phyloP scores from a whole-genome alignment of 1,140 invertebrate species.

The Procambarus virginalis region DNA sequence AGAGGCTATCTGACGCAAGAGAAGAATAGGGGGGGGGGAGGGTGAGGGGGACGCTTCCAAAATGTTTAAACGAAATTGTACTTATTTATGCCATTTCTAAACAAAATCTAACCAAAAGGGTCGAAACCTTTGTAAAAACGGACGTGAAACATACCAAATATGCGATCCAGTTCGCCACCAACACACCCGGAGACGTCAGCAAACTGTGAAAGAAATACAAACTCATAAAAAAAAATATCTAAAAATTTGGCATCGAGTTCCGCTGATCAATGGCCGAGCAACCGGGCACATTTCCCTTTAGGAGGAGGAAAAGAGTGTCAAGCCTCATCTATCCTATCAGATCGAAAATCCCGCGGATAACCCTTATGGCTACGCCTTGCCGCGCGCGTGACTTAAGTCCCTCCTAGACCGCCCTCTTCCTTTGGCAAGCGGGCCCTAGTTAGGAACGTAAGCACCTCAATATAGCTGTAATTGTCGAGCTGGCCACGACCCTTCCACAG shows the following conservation, averaged over 20 bases:
- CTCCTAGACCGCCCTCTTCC: background rate
- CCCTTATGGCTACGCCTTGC: background rate
- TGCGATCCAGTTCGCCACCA: background rate
- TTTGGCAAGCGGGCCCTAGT: conserved; percentile 46
- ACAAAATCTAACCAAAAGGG: too few species aligned
- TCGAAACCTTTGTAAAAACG: too few species aligned
- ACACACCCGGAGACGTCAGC: background rate
- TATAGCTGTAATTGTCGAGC: conserved; percentile 57
- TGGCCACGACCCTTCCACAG: conserved; percentile 44
- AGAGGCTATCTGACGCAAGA: conserved; percentile 23
- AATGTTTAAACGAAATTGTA: background rate
- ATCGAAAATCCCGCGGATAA: background rate
- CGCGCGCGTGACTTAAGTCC: background rate
- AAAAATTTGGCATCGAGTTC: background rate
- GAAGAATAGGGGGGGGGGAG: conserved; percentile 21
- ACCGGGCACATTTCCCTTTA: background rate
- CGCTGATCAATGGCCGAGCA: conserved; percentile 1
- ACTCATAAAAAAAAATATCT: background rate
- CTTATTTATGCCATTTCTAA: too few species aligned
- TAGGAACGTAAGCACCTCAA: conserved; percentile 64
- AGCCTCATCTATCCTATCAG: background rate
- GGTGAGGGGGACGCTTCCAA: background rate
- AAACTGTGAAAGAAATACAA: background rate
- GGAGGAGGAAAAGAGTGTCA: background rate
- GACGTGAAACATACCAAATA: too few species aligned